Conservation (phyloP, 2,113 vertebrate genomes). For the Ahaetulla prasina region DNA sequence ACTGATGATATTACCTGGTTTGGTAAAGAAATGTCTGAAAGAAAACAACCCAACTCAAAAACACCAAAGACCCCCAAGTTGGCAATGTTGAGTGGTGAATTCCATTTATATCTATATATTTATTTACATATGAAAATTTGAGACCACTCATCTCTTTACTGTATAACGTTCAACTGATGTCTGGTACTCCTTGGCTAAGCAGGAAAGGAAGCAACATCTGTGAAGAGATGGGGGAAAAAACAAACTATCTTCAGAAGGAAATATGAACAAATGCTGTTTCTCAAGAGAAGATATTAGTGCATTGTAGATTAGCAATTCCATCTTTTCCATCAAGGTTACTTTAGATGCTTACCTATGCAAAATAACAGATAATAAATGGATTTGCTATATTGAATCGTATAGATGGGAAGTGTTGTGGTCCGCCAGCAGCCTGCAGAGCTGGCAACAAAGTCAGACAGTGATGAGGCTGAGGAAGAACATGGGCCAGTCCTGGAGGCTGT, state of each 20-base stretch:
- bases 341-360: conserved; percentile 15
- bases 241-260: not conserved
- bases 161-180: not conserved
- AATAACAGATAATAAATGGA: conserved; percentile 2
- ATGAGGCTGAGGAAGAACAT: too few species aligned
- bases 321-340: conserved; percentile 18
- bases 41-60: not conserved
- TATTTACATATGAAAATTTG: not conserved
- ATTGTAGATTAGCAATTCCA: conserved; percentile 20
- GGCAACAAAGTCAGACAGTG: too few species aligned
- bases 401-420: too few species aligned
- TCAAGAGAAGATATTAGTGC: not conserved
- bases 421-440: too few species aligned
- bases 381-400: too few species aligned
- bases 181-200: not conserved
- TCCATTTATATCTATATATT: not conserved
- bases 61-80: not conserved
- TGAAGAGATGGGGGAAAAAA: not conserved
- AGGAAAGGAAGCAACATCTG: not conserved
- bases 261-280: not conserved
- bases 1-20: not conserved
- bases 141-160: not conserved
- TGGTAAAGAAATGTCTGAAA: not conserved
- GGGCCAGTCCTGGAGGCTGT: too few species aligned
- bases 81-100: not conserved